Evolutionary conservation across 2,888 invertebrate genomes (phyloP).

Genomic region (Chesias legatella): DNA sequence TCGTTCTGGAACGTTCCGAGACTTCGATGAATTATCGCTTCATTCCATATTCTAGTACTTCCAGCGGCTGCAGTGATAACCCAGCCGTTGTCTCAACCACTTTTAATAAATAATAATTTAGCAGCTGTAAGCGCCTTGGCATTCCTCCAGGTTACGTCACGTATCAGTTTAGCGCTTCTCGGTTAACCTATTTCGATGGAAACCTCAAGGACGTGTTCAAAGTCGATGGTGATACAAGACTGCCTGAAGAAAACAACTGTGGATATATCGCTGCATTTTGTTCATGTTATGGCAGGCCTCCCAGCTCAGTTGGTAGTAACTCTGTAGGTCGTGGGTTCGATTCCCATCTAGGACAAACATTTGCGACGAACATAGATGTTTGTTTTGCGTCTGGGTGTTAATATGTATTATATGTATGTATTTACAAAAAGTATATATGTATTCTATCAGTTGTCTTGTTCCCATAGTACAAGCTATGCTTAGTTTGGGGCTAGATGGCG

Average conservation of each 20-base stretch:
- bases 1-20: slow-evolving; percentile 47
- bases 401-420: too few species aligned
- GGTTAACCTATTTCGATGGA: slow-evolving; percentile 61
- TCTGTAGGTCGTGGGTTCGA: too few species aligned
- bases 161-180: slow-evolving; percentile 47
- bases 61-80: slow-evolving; percentile 23
- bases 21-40: slow-evolving; percentile 38
- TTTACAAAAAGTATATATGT: too few species aligned
- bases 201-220: slow-evolving; percentile 43
- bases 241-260: not conserved
- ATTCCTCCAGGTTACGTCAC: slow-evolving; percentile 49
- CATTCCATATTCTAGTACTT: slow-evolving; percentile 30
- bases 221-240: slow-evolving; percentile 16
- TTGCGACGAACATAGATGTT: too few species aligned
- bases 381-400: too few species aligned
- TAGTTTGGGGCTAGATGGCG: too few species aligned
- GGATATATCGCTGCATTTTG: too few species aligned
- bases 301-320: too few species aligned
- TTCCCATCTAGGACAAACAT: too few species aligned
- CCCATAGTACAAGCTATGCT: too few species aligned
- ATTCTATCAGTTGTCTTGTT: too few species aligned
- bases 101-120: slow-evolving; percentile 61
- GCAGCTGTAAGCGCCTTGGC: slow-evolving; percentile 52
- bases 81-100: slow-evolving; percentile 31
- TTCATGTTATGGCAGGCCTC: too few species aligned